Evolutionary conservation across 2,113 vertebrate species (phyloP), one percentile per base, ranked within the genome.

Genomic region (Corythaeola cristata): DNA sequence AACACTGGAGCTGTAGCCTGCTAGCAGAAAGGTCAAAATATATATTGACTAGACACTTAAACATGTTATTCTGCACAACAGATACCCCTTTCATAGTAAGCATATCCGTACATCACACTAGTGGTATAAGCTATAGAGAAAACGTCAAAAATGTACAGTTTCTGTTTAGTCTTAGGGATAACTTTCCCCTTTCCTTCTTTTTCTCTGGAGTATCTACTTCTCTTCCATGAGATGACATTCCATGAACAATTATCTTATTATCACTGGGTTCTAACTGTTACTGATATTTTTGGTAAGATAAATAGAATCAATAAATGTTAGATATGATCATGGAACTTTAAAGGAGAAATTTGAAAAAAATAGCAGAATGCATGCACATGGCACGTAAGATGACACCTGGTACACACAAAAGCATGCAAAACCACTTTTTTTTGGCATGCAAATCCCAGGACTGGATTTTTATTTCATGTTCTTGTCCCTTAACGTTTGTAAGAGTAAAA

Each of bases 261-360:
- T 23, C 14, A 6, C 5, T 0, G 1, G 4, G 5, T 32, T 9
- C 11, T 1, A 6, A 7, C 27, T 15, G 9, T 16, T 45, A 39
- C 5, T 37, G 33, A 13, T 49, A 6, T 7, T 20, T 60, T 90
- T 81, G 14, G 5, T 11, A 17, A 7, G 11, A 33, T 28, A 81
- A 85, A 52, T 4, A 52, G 12, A 30, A 44, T 37, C 39, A 30
- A 44, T 33, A 63, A 28, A 52, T 47, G 5, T 50, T 50, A 67
- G 66, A 67, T 16, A 20, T 1, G 4, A 30, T 11, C 5, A 17
- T 12, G 30, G 27, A 58, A 66, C 30, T 62, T 49, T 39, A 62
- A 67, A 63, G 19, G n/a, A 59, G 32, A 35, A 35, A 45, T 41
- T 6, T 44, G 10, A 45, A 15, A 9, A 39, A 33, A 19, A 16